Evolutionary conservation across 2,113 vertebrate species (phyloP).

Genomic region (Rhabdornis inornatus): DNA sequence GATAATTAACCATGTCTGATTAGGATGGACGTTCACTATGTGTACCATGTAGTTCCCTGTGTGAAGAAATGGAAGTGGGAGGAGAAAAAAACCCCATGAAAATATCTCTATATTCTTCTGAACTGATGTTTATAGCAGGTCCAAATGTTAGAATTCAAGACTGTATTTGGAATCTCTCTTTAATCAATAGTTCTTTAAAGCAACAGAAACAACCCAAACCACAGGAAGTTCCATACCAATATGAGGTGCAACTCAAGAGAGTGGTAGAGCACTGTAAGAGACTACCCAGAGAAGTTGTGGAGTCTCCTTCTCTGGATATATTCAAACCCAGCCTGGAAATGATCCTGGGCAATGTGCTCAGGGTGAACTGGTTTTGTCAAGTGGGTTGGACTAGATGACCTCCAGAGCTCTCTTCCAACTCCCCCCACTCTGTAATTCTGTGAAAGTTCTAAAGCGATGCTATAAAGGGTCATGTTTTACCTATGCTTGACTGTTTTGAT

Average conservation of each 20-base stretch:
- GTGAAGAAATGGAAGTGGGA: not conserved
- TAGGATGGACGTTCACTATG: not conserved
- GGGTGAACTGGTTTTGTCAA: not conserved
- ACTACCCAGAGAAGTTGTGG: not conserved
- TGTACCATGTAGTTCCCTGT: not conserved
- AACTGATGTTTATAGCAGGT: not conserved
- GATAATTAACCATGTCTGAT: not conserved
- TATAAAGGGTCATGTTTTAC: fast-evolving
- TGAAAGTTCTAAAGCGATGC: not conserved
- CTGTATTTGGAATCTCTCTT: not conserved
- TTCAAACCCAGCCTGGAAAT: not conserved
- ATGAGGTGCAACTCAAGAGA: not conserved
- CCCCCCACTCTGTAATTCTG: not conserved
- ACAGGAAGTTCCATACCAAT: not conserved
- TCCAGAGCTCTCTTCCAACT: not conserved
- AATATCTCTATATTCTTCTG: not conserved
- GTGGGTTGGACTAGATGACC: not conserved
- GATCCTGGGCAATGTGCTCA: not conserved
- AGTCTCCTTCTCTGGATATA: not conserved
- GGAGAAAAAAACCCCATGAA: fast-evolving
- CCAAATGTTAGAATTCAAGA: not conserved
- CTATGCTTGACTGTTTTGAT: not conserved
- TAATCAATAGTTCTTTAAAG: not conserved
- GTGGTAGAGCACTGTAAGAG: not conserved
- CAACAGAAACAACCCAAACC: not conserved